Conservation (phyloP, 2,113 vertebrate species). For the Gambusia affinis region DNA sequence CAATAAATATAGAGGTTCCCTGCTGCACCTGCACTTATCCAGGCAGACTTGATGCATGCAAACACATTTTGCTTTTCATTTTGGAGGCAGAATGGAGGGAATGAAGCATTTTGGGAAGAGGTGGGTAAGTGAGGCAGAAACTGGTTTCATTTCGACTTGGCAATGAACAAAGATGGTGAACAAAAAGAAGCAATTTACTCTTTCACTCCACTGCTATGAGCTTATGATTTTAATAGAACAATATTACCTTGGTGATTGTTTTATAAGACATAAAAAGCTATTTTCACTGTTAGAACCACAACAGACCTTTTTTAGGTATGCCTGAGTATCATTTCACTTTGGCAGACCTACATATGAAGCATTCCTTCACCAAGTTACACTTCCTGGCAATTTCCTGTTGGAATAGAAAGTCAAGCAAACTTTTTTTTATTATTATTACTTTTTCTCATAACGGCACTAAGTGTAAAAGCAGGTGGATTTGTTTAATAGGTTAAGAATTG, state of each 20-base stretch:
- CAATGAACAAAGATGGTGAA: neutral
- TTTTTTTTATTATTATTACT: no score
- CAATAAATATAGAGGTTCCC: neutral
- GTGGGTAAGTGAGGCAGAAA: neutral
- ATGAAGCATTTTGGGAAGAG: neutral
- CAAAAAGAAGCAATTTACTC: neutral
- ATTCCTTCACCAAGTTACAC: no score
- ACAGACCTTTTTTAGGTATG: no score
- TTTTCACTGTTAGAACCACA: neutral
- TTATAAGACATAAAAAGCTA: neutral
- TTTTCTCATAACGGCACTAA: no score
- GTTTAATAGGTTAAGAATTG: neutral
- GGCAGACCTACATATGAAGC: no score
- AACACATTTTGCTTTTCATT: no score
- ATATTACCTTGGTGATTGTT: constrained; percentile 3
- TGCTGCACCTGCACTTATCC: neutral
- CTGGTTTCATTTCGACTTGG: neutral
- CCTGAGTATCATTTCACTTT: no score
- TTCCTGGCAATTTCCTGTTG: no score
- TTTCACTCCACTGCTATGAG: neutral
- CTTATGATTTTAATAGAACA: constrained; percentile 3
- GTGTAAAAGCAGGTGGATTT: neutral
- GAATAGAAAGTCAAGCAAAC: no score
- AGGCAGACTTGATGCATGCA: neutral
- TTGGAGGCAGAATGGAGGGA: no score